A percentile compares a stretch with the other conserved stretches of the same genome.
These are phyloP conservation scores for Amphimallon solstitiale DNA, from an alignment of 2,888 invertebrate genomes.

Conservation along the genomic window DNA sequence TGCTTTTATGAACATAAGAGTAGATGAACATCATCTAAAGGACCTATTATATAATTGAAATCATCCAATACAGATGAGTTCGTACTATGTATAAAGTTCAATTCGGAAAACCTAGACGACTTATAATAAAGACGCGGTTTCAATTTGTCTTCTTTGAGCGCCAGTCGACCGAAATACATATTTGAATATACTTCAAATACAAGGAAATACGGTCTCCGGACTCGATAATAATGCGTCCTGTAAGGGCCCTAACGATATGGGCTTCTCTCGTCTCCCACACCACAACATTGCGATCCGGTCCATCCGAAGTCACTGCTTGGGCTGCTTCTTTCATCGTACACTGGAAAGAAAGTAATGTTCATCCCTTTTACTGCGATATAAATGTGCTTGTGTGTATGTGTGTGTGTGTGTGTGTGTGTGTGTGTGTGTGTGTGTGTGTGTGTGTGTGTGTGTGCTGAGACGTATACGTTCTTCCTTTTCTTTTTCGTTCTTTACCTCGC, in stretches of 20 bases:
- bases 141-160: constrained; percentile 47
- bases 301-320: background rate
- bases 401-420: background rate
- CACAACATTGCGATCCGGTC: background rate
- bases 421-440: background rate
- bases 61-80: no score
- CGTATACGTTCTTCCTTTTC: no score
- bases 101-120: constrained; percentile 33
- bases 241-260: constrained; percentile 39
- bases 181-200: constrained; percentile 38
- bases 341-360: constrained; percentile 10
- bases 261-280: background rate
- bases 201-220: constrained; percentile 32
- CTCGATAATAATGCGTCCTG: constrained; percentile 34
- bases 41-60: no score
- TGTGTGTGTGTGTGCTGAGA: background rate
- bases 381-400: background rate
- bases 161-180: constrained; percentile 43
- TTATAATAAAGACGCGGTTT: constrained; percentile 46
- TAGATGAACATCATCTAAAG: no score
- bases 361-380: constrained; percentile 4
- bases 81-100: no score
- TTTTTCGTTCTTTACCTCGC: no score
- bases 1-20: no score
- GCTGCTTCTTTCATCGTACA: background rate